These are phyloP conservation scores for Drosophila subsilvestris DNA, from an alignment of 2,888 invertebrate genomes.

Conservation along the genomic window DNA sequence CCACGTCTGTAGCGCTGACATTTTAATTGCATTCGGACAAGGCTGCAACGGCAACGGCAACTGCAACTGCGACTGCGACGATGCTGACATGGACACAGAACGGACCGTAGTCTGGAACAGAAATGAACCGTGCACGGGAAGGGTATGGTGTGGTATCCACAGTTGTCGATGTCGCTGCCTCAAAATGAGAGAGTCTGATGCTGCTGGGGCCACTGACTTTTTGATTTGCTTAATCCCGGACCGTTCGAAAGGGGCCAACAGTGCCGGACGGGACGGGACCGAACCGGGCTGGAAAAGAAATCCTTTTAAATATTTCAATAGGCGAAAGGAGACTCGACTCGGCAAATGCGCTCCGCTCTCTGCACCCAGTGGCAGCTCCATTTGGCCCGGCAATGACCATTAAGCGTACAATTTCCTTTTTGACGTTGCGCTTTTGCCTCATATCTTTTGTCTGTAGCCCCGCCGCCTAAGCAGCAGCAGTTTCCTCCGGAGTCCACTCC, in stretches of 20 bases:
- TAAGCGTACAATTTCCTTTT: constrained; percentile 56
- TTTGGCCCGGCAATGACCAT: constrained; percentile 57
- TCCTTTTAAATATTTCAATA: constrained; percentile 67
- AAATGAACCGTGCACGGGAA: not conserved
- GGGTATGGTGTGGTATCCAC: not conserved
- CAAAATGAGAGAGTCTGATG: constrained; percentile 10
- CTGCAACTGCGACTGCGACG: constrained; percentile 28
- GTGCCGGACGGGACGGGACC: not conserved
- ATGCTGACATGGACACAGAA: constrained; percentile 30
- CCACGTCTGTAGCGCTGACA: constrained; percentile 56
- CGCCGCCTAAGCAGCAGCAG: constrained; percentile 30
- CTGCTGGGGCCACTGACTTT: constrained; percentile 50
- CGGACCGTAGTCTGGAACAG: not conserved
- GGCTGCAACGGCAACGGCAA: constrained; percentile 36
- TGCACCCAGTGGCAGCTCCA: constrained; percentile 43
- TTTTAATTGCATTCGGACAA: constrained; percentile 74
- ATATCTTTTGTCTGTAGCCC: constrained; percentile 53
- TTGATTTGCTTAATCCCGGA: constrained; percentile 65
- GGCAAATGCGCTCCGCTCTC: constrained; percentile 40
- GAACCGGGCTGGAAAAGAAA: constrained; percentile 43
- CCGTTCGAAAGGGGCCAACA: constrained; percentile 18
- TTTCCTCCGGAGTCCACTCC: not conserved
- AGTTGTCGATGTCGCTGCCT: constrained; percentile 21
- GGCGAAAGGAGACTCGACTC: constrained; percentile 29
- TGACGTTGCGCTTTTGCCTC: constrained; percentile 63